Conservation (phyloP, 1,140 invertebrate species). For the Drosophila erecta region DNA sequence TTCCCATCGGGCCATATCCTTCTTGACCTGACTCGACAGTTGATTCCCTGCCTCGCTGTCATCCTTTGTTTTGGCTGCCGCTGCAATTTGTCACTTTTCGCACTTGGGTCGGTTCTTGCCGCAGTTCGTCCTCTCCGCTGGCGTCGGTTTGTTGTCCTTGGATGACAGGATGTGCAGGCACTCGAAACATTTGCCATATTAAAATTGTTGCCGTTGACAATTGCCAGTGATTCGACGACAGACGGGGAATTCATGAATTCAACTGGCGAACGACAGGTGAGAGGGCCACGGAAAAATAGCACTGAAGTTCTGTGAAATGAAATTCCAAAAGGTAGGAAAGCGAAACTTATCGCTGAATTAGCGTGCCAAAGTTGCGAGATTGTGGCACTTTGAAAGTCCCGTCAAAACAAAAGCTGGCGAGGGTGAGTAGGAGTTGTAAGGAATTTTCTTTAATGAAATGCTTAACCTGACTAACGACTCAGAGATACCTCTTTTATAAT, state of each 20-base stretch:
- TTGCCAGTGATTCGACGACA: slow-evolving; percentile 48
- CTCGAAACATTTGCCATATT: slow-evolving; percentile 67
- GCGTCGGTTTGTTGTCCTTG: slow-evolving; percentile 25
- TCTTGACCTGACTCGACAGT: slow-evolving; percentile 51
- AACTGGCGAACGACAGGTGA: slow-evolving; percentile 42
- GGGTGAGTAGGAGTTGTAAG: slow-evolving; percentile 3
- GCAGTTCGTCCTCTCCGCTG: slow-evolving; percentile 9
- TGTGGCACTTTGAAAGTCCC: slow-evolving; percentile 47
- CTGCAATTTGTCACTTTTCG: slow-evolving; percentile 75
- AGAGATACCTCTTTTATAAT: background rate
- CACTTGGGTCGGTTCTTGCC: slow-evolving; percentile 41
- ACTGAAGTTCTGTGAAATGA: slow-evolving; percentile 39
- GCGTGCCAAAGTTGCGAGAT: slow-evolving; percentile 51
- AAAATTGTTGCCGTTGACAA: slow-evolving; percentile 67
- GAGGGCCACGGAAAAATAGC: slow-evolving; percentile 5
- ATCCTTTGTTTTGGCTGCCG: slow-evolving; percentile 45
- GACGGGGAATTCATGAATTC: slow-evolving; percentile 49
- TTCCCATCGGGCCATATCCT: slow-evolving; percentile 18
- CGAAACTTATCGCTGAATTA: slow-evolving; percentile 67
- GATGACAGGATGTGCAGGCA: slow-evolving; percentile 48
- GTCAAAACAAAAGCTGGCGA: slow-evolving; percentile 34
- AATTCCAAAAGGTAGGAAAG: slow-evolving; percentile 31
- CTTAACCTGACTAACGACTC: background rate
- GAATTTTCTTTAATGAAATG: slow-evolving; percentile 19
- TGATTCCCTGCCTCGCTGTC: slow-evolving; percentile 15